phyloP scores from a whole-genome alignment of 2,888 invertebrate species.

The Lasius fuliginosus region DNA sequence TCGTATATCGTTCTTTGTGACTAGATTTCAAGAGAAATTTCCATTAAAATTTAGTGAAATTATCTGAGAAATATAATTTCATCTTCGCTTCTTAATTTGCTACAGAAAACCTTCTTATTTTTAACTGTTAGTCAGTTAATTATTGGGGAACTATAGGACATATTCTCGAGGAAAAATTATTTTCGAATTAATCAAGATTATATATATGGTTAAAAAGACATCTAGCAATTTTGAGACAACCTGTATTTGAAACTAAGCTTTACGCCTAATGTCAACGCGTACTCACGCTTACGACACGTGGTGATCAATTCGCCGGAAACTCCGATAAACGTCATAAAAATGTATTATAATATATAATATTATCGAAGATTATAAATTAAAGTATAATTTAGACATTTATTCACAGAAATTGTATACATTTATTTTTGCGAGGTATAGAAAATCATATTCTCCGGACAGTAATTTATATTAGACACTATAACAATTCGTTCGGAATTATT shows the following conservation, averaged over 20 bases:
- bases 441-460: not conserved
- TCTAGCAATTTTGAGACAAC: not conserved
- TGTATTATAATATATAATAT: not conserved
- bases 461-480: not conserved
- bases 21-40: not conserved
- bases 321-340: not conserved
- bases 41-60: not conserved
- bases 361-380: not conserved
- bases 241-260: not conserved
- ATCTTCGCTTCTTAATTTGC: not conserved
- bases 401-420: not conserved
- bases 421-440: not conserved
- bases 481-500: not conserved
- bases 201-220: not conserved
- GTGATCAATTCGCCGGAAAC: not conserved
- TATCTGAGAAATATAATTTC: not conserved
- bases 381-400: not conserved
- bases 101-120: not conserved
- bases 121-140: not conserved
- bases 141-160: not conserved
- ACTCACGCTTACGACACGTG: not conserved
- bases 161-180: not conserved
- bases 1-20: not conserved
- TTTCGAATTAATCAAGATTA: not conserved
- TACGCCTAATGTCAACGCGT: not conserved